Percentiles rank a stretch among this genome's conserved stretches.
phyloP scores from a whole-genome alignment of 2,113 vertebrate genomes.

The Meriones unguiculatus region DNA sequence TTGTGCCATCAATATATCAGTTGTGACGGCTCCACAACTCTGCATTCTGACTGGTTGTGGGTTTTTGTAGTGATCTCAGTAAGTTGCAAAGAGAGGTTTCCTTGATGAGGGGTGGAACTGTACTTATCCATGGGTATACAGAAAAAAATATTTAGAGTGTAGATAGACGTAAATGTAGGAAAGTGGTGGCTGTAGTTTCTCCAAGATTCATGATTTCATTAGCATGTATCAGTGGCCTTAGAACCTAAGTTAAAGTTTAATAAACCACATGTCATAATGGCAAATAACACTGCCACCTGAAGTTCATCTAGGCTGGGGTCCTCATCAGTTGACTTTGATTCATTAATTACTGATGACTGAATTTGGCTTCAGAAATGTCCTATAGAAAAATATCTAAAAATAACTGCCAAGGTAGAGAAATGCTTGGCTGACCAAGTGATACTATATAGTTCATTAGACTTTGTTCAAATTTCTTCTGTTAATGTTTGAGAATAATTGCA shows the following conservation, averaged over 20 bases:
- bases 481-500: neutral
- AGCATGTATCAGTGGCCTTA: neutral
- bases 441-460: neutral
- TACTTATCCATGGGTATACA: no score
- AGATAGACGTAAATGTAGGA: neutral
- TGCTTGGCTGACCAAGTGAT: neutral
- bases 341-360: neutral
- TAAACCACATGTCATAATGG: neutral
- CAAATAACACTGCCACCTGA: neutral
- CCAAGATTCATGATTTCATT: neutral
- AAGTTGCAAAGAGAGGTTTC: neutral
- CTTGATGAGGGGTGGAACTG: neutral
- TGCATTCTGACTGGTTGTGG: neutral
- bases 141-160: neutral
- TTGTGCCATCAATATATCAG: no score
- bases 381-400: neutral
- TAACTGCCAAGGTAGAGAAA: neutral
- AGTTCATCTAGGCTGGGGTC: neutral
- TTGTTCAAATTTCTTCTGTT: neutral
- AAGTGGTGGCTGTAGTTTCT: no score
- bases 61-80: neutral
- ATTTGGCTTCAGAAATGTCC: neutral
- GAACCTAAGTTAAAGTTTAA: neutral
- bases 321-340: neutral
- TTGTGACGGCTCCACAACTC: neutral